These are phyloP conservation scores for Zeus faber DNA, from an alignment of 2,113 vertebrate genomes.

Conservation along the genomic window DNA sequence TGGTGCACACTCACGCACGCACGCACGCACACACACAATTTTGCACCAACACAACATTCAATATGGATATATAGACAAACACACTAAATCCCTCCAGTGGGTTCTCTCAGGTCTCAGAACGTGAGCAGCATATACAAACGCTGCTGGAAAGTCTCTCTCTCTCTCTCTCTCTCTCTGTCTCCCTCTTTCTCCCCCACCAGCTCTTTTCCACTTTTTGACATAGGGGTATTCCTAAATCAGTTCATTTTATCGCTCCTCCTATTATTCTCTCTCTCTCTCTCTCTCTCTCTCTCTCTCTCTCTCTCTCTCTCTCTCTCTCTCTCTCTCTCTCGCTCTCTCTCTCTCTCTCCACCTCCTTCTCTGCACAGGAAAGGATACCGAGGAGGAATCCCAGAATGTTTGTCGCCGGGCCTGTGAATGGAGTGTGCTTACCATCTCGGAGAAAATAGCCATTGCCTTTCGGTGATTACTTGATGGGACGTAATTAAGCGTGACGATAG, in stretches of 20 bases:
- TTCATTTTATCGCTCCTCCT: neutral
- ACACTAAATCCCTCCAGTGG: constrained; percentile 5
- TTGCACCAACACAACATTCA: neutral
- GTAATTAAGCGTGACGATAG: constrained; percentile 48
- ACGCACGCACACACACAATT: neutral
- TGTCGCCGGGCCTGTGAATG: constrained; percentile 3
- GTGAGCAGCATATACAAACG: constrained; percentile 33
- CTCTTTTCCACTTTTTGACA: neutral
- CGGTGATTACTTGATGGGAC: constrained; percentile 50
- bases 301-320: neutral
- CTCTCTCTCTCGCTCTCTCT: neutral
- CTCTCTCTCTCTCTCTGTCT: neutral
- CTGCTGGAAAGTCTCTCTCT: constrained; percentile 5
- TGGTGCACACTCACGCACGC: constrained; percentile 1
- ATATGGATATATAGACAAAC: neutral
- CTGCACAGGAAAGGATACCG: too few species aligned
- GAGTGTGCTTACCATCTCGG: constrained; percentile 29
- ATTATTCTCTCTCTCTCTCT: constrained; percentile 2
- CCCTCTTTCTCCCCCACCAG: neutral
- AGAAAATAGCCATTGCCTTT: constrained; percentile 46
- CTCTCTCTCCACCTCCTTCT: neutral
- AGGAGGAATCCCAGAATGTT: constrained; percentile 20
- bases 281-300: neutral
- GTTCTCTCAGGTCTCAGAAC: constrained; percentile 20
- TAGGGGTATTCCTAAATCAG: too few species aligned